Evolutionary conservation across 2,797 vertebrate species (phyloP), one percentile per base, ranked within the genome.

Genomic region (Muraenolepis orangiensis): DNA sequence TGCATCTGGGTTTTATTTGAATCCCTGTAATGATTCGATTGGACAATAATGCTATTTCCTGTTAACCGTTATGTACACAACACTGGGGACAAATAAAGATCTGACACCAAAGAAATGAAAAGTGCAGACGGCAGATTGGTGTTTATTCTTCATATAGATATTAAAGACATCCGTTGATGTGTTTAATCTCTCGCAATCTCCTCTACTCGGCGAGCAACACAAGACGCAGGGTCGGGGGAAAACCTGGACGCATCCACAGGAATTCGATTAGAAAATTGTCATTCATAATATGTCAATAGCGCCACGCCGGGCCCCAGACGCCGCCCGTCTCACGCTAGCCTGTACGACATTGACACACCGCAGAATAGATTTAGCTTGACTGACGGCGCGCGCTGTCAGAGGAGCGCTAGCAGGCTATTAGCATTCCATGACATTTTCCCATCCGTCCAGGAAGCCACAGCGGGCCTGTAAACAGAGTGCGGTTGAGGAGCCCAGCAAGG

Each of bases 391-490:
- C 29, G 77, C 79, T 75, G 83, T 90, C 84, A 77, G 80, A 81
- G 85, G 84, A 83, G 86, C 82, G 84, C 89, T 89, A 91, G 77
- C 72, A 29, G 74, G 70, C 77, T 76, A 93, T 93, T 93, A 93
- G 91, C 87, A 94, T 93, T 90, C 90, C 69, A 61, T 93, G 92
- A 93, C 91, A 93, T 94, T 93, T 93, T 82, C 84, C 77, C 83
- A 75, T 87, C 87, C 77, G 75, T 83, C 81, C 77, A 72, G 77
- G 78, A 90, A 90, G 85, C 87, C 74, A 70, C 74, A 78, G 81
- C 75, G 80, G 84, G 79, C 82, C 82, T 91, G 91, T 91, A 91
- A 92, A 93, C 88, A 91, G 85, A 88, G 86, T 81, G 76, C 76
- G 72, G 87, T 76, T 70, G 85, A 14, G 68, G 76, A 68, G 79